Base-by-base conservation (phyloP, 2,113 vertebrate species). In the Myotis yumanensis region DNA sequence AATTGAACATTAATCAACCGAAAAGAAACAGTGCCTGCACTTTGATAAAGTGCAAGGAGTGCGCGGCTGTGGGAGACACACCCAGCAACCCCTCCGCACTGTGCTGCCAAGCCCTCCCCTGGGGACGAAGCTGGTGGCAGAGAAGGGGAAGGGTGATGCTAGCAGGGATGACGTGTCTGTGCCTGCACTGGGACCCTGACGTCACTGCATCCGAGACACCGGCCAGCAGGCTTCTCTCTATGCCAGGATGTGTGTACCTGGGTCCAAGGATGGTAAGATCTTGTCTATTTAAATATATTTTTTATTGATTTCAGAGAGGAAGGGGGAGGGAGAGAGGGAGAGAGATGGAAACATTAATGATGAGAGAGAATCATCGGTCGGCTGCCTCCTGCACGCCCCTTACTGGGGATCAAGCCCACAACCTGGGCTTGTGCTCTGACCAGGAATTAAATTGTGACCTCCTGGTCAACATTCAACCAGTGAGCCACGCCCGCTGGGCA, bases 1-100 rank as follows among this genome's bases (percentile, higher is more conserved):
- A 86, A 95, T 15, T 89, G 94, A 97, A 96, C 96, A 94, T 95
- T 92, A 93, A 97, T 97, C 96, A 95, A 83, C 88, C 79, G 90
- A 80, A 95, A 96, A 89, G 95, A 84, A 96, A 96, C 0, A 11
- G 69, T 51, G 82, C 51, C 92, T 86, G 75, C 73, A 64, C 95
- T 95, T 92, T 86, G 92, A 82, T 43, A 75, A 1, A 90, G 48
- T 12, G 76, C 28, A 77, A 90, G 71, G 57, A 64, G 43, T 43
- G 51, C 62, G 77, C 10, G 25, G 77, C 52, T 30, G 64, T 22
- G 77, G 35, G 72, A 64, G 72, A 64, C 28, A 15, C 69, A 85
- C 17, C 23, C 5, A 69, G 62, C 18, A 20, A 17, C 54, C 43
- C 12, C 11, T 35, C 20, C 30, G 5, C 0, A 0, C 0, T 18